Base-by-base conservation (phyloP, 1,140 invertebrate species). In the Uloborus diversus region DNA sequence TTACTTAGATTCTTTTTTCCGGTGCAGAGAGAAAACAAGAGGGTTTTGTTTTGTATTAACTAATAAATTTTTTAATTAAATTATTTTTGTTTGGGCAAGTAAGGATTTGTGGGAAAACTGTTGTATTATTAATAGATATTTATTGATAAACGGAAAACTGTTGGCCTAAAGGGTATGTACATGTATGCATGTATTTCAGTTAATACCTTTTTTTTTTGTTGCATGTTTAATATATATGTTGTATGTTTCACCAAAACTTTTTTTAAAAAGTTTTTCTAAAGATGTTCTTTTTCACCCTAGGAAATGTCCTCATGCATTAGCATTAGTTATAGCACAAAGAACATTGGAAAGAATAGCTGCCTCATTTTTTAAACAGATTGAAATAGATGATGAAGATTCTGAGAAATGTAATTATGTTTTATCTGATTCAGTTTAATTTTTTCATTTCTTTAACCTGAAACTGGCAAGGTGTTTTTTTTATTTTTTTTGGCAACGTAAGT, bases 271-370 rank as follows among this genome's bases (percentile, higher is more conserved):
- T 13, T 64, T 35, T 17, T 28, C 13, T 27, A 27, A n/a, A 28
- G 3, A 32, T 3, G 28, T 64, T 14, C 28, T 3, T 37, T 25
- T 71, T 14, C 17, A 7, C 23, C 4, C 17, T 81, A 86, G 85
- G 27, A 83, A 84, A 11, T 86, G 85, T 79, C 85, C 85, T 1
- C 69, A 78, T 47, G 71, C 80, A 7, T 68, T 86, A 51, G 75
- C 84, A 13, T 66, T 82, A 9, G 78, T 81, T 4, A 71, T 86
- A 30, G 81, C 84, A 4, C 78, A 83, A 65, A 80, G 79, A 32
- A 79, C 83, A 1, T 82, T 80, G 17, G 35, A 80, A 13, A 57
- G 82, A 32, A 56, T 81, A 20, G 62, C 33, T 30, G 14, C 20
- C 33, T 17, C 11, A 11, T 27, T 73, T 53, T 53, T 14, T 32